Conservation (phyloP, 53 echinoderm and acorn worm species). For the Temnopleurus reevesii region DNA sequence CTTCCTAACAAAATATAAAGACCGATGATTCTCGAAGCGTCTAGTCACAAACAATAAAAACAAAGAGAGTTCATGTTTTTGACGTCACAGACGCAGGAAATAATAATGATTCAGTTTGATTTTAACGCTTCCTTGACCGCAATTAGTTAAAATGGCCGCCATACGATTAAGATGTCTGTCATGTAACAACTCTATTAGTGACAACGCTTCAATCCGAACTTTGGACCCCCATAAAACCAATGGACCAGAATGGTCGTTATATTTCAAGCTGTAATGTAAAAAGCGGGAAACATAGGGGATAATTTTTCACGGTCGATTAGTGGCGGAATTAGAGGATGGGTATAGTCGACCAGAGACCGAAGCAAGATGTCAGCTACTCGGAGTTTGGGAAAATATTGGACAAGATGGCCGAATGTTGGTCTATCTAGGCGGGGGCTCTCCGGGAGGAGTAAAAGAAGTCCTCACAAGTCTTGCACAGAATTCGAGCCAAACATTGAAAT, state of each 20-base stretch:
- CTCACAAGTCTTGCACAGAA: too few species aligned
- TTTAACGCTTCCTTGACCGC: not conserved
- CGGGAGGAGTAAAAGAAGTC: too few species aligned
- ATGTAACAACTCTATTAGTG: not conserved
- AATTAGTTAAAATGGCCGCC: not conserved
- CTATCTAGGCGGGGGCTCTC: too few species aligned
- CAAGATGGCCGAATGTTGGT: too few species aligned
- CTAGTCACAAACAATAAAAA: too few species aligned
- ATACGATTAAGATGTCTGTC: slow-evolving; percentile 16
- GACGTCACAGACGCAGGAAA: not conserved
- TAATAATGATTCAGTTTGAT: not conserved
- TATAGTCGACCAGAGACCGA: not conserved
- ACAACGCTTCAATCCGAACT: not conserved
- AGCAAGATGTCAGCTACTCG: not conserved
- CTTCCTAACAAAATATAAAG: too few species aligned
- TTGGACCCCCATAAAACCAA: slow-evolving; percentile 6
- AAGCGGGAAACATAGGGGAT: slow-evolving; percentile 2
- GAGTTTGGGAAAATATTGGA: not conserved
- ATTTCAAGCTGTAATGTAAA: not conserved
- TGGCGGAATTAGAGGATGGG: not conserved
- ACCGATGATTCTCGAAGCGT: too few species aligned
- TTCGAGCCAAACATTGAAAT: too few species aligned
- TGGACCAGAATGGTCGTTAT: slow-evolving; percentile 12
- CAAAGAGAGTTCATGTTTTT: too few species aligned
- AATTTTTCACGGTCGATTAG: slow-evolving; percentile 41